Conservation (phyloP, 1,140 invertebrate species). For the Radopholus similis region DNA sequence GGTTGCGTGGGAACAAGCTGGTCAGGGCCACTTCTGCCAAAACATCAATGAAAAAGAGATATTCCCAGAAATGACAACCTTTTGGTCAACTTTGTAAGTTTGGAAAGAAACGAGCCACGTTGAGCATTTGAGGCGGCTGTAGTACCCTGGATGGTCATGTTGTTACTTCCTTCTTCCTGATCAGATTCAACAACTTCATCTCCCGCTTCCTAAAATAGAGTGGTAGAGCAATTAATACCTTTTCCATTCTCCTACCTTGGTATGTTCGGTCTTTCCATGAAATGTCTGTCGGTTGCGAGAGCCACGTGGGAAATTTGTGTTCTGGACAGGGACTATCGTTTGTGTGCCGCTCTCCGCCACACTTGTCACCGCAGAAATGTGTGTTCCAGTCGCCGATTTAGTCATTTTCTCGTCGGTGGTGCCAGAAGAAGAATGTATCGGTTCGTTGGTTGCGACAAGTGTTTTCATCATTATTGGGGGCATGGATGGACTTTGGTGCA, state of each 20-base stretch:
- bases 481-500: constrained; percentile 57
- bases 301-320: constrained; percentile 49
- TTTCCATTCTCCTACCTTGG: constrained; percentile 35
- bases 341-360: constrained; percentile 1
- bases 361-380: constrained; percentile 20
- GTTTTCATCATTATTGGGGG: constrained; percentile 52
- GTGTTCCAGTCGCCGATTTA: constrained; percentile 51
- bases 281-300: constrained; percentile 58
- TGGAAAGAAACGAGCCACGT: constrained; percentile 54
- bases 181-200: constrained; percentile 34
- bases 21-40: background rate
- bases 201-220: background rate
- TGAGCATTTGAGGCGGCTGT: constrained; percentile 21
- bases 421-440: background rate
- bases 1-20: background rate
- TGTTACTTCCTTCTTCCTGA: constrained; percentile 22
- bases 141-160: background rate
- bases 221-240: background rate
- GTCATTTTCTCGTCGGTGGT: constrained; percentile 43
- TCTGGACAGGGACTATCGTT: background rate
- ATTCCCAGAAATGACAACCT: constrained; percentile 36
- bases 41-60: background rate
- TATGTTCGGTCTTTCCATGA: constrained; percentile 59
- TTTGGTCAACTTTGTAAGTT: constrained; percentile 57
- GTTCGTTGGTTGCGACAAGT: constrained; percentile 1